These are phyloP conservation scores for Bugulina stolonifera DNA, from an alignment of 2,888 invertebrate genomes.

Conservation along the genomic window DNA sequence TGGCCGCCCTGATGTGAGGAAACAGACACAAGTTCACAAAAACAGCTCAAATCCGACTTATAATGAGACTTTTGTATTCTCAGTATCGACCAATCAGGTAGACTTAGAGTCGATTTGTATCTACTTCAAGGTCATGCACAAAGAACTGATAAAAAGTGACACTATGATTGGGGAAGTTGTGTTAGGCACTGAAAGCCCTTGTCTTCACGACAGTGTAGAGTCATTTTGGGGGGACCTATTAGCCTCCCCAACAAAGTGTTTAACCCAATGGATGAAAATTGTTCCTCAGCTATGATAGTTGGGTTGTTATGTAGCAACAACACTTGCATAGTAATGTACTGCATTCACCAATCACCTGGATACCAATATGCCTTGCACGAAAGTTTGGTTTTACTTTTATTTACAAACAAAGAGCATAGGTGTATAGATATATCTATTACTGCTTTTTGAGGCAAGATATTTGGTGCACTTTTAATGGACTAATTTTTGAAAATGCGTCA, in stretches of 20 bases:
- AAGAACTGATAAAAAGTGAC: constrained; percentile 48
- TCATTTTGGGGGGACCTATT: constrained; percentile 2
- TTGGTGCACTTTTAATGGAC: too few species aligned
- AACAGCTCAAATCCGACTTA: constrained; percentile 38
- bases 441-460: too few species aligned
- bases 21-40: constrained; percentile 40
- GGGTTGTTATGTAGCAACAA: too few species aligned
- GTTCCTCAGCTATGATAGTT: neutral
- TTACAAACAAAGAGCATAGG: too few species aligned
- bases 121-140: constrained; percentile 45
- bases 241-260: neutral
- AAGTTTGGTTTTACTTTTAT: too few species aligned
- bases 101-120: constrained; percentile 50
- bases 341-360: too few species aligned
- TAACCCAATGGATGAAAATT: neutral
- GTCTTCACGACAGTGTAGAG: neutral
- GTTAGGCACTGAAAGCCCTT: constrained; percentile 33
- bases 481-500: too few species aligned
- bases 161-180: constrained; percentile 50
- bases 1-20: constrained; percentile 38
- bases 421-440: too few species aligned
- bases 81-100: constrained; percentile 41
- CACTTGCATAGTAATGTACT: too few species aligned
- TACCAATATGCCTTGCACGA: too few species aligned
- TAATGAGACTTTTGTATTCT: constrained; percentile 37